Evolutionary conservation across 2,888 invertebrate species (phyloP).

Genomic region (Hypena proboscidalis): DNA sequence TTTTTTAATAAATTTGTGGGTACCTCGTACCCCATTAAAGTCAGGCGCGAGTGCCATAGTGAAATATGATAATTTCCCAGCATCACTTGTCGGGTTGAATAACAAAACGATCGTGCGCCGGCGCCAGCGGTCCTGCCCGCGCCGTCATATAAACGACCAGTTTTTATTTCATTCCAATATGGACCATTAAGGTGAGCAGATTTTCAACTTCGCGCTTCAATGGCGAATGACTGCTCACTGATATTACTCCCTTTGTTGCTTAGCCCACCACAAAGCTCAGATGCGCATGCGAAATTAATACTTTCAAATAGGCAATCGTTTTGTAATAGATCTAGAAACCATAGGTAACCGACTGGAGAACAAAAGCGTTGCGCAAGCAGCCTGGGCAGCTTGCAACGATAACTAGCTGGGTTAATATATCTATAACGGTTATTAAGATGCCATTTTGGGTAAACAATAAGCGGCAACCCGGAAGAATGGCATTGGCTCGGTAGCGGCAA

Average conservation of each 20-base stretch:
- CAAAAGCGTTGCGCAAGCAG: slow-evolving; percentile 45
- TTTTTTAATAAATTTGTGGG: slow-evolving; percentile 48
- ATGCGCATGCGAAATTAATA: slow-evolving; percentile 24
- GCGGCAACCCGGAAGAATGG: slow-evolving; percentile 60
- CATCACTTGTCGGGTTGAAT: slow-evolving; percentile 54
- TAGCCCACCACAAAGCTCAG: slow-evolving; percentile 13
- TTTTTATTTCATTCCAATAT: slow-evolving; percentile 74
- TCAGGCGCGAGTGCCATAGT: slow-evolving; percentile 66
- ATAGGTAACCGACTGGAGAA: slow-evolving; percentile 33
- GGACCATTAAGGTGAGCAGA: slow-evolving; percentile 67
- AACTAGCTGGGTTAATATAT: slow-evolving; percentile 34
- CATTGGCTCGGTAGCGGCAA: too few relatives aligned
- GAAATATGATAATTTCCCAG: slow-evolving; percentile 74
- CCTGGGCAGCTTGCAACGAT: slow-evolving; percentile 25
- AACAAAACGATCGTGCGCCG: slow-evolving; percentile 58
- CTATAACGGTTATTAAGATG: slow-evolving; percentile 49
- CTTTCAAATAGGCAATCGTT: slow-evolving; percentile 33
- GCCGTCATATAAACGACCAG: slow-evolving; percentile 61
- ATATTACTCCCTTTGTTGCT: slow-evolving; percentile 44
- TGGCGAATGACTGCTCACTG: slow-evolving; percentile 38
- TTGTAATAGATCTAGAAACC: slow-evolving; percentile 36
- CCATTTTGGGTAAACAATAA: slow-evolving; percentile 61
- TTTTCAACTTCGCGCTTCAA: slow-evolving; percentile 59
- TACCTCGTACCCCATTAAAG: slow-evolving; percentile 61
- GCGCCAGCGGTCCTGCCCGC: slow-evolving; percentile 73